Evolutionary conservation across 1,140 invertebrate genomes (phyloP).

Genomic region (Battus philenor): DNA sequence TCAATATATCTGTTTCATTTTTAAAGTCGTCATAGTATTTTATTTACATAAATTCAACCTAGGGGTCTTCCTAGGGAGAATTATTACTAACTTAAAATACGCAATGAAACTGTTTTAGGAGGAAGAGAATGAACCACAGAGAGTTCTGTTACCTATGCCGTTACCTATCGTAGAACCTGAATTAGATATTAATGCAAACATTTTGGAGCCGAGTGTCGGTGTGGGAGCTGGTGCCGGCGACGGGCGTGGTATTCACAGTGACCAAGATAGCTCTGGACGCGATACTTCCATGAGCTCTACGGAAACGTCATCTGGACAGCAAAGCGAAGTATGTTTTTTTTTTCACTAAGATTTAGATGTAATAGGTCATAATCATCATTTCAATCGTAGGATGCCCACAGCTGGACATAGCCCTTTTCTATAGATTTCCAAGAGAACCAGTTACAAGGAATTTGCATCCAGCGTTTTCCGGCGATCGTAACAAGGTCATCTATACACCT

Average conservation of each 20-base stretch:
- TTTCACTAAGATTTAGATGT: background rate
- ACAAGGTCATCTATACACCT: too few species aligned
- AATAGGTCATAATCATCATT: background rate
- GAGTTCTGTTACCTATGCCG: slow-evolving; percentile 6
- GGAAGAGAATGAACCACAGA: slow-evolving; percentile 21
- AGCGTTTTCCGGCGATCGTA: too few species aligned
- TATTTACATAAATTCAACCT: too few species aligned
- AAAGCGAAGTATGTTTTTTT: slow-evolving; percentile 38
- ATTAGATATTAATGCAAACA: slow-evolving; percentile 45
- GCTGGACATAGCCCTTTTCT: too few species aligned
- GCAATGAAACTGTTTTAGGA: too few species aligned
- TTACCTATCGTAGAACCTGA: slow-evolving; percentile 30
- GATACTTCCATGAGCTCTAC: slow-evolving; percentile 53
- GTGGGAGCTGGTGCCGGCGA: slow-evolving; percentile 52
- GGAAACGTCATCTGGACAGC: slow-evolving; percentile 39
- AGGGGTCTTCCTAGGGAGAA: too few species aligned
- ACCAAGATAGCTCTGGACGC: slow-evolving; percentile 53
- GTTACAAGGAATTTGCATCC: too few species aligned
- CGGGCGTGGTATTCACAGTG: slow-evolving; percentile 60
- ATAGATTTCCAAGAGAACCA: too few species aligned
- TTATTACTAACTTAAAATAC: too few species aligned
- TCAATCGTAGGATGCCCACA: too few species aligned
- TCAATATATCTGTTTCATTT: too few species aligned
- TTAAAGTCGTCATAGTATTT: too few species aligned
- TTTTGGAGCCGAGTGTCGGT: slow-evolving; percentile 30